Base-by-base conservation (phyloP, 2,113 vertebrate genomes). In the Ictalurus furcatus region DNA sequence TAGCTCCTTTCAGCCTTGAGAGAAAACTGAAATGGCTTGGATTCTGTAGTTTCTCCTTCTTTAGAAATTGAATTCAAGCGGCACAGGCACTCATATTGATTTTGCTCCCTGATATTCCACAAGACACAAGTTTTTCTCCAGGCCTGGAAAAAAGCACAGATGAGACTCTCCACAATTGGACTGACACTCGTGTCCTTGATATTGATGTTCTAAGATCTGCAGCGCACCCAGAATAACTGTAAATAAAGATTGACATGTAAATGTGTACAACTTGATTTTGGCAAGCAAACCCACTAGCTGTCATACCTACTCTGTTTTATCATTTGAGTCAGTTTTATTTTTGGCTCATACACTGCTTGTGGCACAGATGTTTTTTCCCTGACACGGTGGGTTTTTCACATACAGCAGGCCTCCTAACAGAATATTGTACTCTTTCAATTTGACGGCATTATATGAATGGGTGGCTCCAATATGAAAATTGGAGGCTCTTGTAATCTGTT, bases 81-180 rank as follows among this genome's bases (percentile, higher is more conserved):
- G 78, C 81, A 34, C 88, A 86, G 89, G 88, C 88, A 44, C 85
- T 69, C 73, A 52, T 88, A 92, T 92, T 88, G 88, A 93, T 93
- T 90, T 89, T 90, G 85, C 84, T 81, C 93, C 87, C 88, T 88
- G 85, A 89, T 84, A 94, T 93, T 93, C 84, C 78, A 91, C 81
- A 84, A 1, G 91, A 94, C 93, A 80, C 48, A 59, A 93, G 90
- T 92, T 95, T 91, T 92, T 92, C 91, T 93, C 54, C 40, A 91
- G 80, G 89, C 82, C 85, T 67, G 79, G 80, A 89, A 84, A 85
- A 79, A 79, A 48, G 52, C 28, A 58, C 9, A 61, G 91, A 93
- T 91, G 89, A 88, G 89, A 89, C 81, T 67, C 88, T 86, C 54
- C 86, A 89, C 8, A 86, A 91, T 88, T 93, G 90, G 61, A 61